Percentiles rank a stretch among this genome's conserved stretches.
These are phyloP conservation scores for Syngnathus typhle DNA, from an alignment of 2,113 vertebrate species.

Conservation along the genomic window DNA sequence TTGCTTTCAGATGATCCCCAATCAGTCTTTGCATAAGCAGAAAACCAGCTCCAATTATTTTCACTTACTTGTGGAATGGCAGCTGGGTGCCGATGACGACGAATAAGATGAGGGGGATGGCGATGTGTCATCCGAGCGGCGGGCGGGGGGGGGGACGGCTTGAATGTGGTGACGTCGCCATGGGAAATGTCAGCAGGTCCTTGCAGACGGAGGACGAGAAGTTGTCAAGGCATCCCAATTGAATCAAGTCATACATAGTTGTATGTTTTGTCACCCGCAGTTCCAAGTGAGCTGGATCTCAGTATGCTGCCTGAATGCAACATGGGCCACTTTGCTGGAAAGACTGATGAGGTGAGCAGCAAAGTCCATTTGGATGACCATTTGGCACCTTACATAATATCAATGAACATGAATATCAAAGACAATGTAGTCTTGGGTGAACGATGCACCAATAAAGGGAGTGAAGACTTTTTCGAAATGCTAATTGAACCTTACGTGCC, in stretches of 20 bases:
- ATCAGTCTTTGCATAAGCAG: neutral
- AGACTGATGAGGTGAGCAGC: conserved; percentile 81
- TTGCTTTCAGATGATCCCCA: too few relatives aligned
- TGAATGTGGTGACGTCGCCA: neutral
- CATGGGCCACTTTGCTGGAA: conserved; percentile 68
- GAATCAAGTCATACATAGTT: neutral
- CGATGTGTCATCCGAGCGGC: neutral
- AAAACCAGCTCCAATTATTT: neutral
- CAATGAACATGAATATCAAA: too few relatives aligned
- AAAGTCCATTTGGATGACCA: neutral
- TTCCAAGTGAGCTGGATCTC: conserved; percentile 80
- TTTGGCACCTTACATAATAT: too few relatives aligned
- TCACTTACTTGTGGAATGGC: too few relatives aligned
- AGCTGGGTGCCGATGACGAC: neutral
- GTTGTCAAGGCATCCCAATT: neutral
- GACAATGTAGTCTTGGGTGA: too few relatives aligned
- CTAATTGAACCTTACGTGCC: neutral
- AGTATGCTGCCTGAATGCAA: conserved; percentile 77
- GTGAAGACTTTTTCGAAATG: too few relatives aligned
- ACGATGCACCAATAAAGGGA: too few relatives aligned
- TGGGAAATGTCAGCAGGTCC: neutral
- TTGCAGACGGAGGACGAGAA: neutral
- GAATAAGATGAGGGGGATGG: neutral
- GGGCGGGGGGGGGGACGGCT: too few relatives aligned
- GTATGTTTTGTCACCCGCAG: conserved; percentile 56